phyloP scores from a whole-genome alignment of 1,140 invertebrate genomes.

The Caerostris extrusa region DNA sequence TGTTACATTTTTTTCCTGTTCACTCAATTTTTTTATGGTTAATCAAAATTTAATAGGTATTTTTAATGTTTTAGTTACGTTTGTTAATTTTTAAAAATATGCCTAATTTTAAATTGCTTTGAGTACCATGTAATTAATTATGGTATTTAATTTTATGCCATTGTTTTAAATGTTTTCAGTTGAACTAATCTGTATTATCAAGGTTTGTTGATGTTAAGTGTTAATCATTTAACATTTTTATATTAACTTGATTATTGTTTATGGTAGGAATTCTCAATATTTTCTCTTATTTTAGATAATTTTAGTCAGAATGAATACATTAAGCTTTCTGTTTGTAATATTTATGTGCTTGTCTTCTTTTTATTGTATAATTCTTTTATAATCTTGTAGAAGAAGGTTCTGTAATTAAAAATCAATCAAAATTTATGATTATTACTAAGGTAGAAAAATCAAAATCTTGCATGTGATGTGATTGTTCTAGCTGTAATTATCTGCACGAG shows the following conservation, averaged over 20 bases:
- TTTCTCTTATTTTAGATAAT: background rate
- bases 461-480: slow-evolving; percentile 73
- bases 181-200: background rate
- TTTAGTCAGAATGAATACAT: background rate
- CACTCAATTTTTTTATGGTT: background rate
- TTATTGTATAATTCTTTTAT: background rate
- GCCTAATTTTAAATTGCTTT: background rate
- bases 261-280: background rate
- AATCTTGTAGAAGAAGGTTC: background rate
- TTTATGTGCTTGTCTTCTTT: slow-evolving; percentile 17
- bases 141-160: too few relatives aligned
- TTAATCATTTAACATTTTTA: background rate
- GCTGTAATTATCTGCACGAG: slow-evolving; percentile 64
- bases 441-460: slow-evolving; percentile 72
- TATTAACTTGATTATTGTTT: background rate
- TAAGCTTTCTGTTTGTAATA: background rate
- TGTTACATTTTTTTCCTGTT: background rate
- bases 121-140: background rate
- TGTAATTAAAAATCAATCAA: slow-evolving; percentile 44
- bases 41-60: background rate
- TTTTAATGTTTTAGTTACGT: background rate
- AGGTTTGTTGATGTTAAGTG: background rate
- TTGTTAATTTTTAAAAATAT: background rate
- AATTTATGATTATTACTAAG: slow-evolving; percentile 33
- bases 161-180: background rate